These are phyloP conservation scores for Microchirus variegatus DNA, from an alignment of 2,797 vertebrate genomes.

Conservation along the genomic window DNA sequence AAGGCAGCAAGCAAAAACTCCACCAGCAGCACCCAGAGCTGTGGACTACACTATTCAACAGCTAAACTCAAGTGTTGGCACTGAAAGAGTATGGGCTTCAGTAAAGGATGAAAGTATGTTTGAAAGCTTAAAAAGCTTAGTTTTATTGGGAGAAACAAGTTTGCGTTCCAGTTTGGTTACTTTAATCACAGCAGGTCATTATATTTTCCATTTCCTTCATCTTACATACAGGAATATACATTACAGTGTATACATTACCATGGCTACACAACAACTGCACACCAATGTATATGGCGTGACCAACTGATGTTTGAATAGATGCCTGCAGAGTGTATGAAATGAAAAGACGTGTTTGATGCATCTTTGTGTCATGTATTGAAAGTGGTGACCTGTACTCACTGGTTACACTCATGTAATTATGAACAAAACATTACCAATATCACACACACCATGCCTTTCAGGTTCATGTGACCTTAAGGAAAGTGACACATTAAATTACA, in stretches of 20 bases:
- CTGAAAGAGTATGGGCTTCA: constrained; percentile 46
- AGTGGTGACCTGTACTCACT: constrained; percentile 18
- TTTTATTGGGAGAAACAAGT: too few species aligned
- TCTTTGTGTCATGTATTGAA: constrained; percentile 32
- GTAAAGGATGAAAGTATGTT: constrained; percentile 35
- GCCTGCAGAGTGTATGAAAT: constrained; percentile 27
- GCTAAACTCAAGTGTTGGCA: constrained; percentile 40
- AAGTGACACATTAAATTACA: neutral
- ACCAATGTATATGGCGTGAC: constrained; percentile 9
- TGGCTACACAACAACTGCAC: constrained; percentile 6
- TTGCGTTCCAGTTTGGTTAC: neutral
- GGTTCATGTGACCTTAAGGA: neutral
- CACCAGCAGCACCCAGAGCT: constrained; percentile 61
- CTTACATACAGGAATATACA: constrained; percentile 7
- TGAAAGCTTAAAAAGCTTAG: constrained; percentile 20
- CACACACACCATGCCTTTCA: neutral
- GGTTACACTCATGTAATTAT: constrained; percentile 7
- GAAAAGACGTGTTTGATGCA: constrained; percentile 22
- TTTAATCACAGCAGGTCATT: too few species aligned
- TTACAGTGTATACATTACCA: constrained; percentile 9
- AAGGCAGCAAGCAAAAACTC: constrained; percentile 68
- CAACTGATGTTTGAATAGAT: constrained; percentile 35
- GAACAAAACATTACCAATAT: neutral
- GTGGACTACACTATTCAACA: constrained; percentile 57
- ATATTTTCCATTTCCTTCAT: neutral